These are phyloP conservation scores for Drosophila leontia DNA, from an alignment of 1,140 invertebrate species.

Conservation along the genomic window DNA sequence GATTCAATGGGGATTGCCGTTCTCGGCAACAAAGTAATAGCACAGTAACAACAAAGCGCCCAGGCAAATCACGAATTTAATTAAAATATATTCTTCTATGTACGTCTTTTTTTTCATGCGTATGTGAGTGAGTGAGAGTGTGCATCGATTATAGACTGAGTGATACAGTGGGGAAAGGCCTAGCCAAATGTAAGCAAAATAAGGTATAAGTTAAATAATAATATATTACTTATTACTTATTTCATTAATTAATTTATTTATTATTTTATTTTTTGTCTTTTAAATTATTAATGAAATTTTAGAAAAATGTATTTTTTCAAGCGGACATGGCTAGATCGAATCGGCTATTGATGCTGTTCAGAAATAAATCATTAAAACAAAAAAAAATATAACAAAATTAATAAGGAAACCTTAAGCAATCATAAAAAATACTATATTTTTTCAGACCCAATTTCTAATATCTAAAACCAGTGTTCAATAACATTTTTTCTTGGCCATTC, in stretches of 20 bases:
- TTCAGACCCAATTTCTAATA: background rate
- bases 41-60: constrained; percentile 27
- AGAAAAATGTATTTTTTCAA: too few relatives aligned
- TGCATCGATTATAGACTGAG: constrained; percentile 33
- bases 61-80: constrained; percentile 61
- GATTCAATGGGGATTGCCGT: constrained; percentile 56
- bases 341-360: too few relatives aligned
- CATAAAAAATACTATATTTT: background rate
- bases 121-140: constrained; percentile 26
- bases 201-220: too few relatives aligned
- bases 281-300: too few relatives aligned
- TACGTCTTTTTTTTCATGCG: constrained; percentile 32
- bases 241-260: too few relatives aligned
- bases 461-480: background rate
- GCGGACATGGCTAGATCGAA: too few relatives aligned
- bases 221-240: too few relatives aligned
- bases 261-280: too few relatives aligned
- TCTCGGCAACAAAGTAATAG: constrained; percentile 25
- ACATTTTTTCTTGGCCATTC: constrained; percentile 9
- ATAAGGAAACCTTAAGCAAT: background rate
- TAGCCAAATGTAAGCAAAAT: background rate
- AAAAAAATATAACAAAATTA: too few relatives aligned
- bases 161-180: constrained; percentile 37
- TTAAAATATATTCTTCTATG: constrained; percentile 69
- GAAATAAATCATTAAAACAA: too few relatives aligned